Evolutionary conservation across 2,113 vertebrate genomes (phyloP).

Genomic region (Rhodinocichla rosea): DNA sequence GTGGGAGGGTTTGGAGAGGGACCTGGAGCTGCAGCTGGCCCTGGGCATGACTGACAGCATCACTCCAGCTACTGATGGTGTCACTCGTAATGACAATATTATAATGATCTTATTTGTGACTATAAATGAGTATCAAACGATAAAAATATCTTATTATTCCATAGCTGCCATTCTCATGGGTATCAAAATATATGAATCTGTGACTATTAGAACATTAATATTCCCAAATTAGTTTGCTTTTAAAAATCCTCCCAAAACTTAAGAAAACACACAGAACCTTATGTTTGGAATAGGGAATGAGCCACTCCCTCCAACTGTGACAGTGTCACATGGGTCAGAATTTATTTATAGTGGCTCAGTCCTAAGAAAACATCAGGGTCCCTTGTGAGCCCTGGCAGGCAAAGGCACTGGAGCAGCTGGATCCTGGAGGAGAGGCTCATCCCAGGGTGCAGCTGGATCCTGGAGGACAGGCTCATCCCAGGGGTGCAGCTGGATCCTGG

Average conservation of each 20-base stretch:
- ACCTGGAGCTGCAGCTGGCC: not conserved
- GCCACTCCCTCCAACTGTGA: fast-evolving
- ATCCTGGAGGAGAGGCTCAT: not conserved
- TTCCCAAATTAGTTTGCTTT: not conserved
- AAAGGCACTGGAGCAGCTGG: not conserved
- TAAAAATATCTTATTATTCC: not conserved
- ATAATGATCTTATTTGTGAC: no score
- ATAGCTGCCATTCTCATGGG: not conserved
- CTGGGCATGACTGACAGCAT: not conserved
- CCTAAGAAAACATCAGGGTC: fast-evolving
- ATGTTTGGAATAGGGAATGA: not conserved
- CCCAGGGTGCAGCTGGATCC: not conserved
- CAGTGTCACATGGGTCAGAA: fast-evolving
- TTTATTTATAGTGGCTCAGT: not conserved
- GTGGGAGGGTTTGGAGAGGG: not conserved
- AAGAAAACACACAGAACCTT: fast-evolving
- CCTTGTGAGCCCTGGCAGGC: not conserved
- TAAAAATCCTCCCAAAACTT: fast-evolving
- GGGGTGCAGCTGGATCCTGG: not conserved
- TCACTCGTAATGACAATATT: not conserved
- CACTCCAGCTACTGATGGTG: not conserved
- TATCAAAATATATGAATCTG: no score
- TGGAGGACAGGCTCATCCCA: not conserved
- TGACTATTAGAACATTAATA: not conserved
- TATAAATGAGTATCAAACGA: not conserved